Evolutionary conservation across 2,888 invertebrate genomes (phyloP).

Genomic region (Drymonia ruficornis): DNA sequence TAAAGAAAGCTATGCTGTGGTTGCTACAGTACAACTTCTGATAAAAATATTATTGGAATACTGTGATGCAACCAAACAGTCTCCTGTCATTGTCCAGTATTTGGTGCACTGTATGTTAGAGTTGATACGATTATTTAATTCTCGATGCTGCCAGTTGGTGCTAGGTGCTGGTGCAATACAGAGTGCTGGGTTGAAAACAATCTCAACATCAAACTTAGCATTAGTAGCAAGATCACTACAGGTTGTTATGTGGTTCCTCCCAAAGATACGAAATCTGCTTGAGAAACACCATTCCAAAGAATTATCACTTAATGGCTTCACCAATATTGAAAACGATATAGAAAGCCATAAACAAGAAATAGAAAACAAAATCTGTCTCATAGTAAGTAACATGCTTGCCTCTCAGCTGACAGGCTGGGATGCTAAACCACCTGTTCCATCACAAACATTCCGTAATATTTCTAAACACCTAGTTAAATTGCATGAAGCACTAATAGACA

Average conservation of each 20-base stretch:
- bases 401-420: constrained; percentile 95
- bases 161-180: constrained; percentile 98
- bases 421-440: constrained; percentile 97
- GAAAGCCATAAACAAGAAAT: constrained; percentile 96
- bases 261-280: constrained; percentile 89
- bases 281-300: constrained; percentile 84
- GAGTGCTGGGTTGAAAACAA: constrained; percentile 96
- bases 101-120: constrained; percentile 95
- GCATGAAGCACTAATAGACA: constrained; percentile 95
- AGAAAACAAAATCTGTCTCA: constrained; percentile 94
- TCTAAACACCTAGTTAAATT: constrained; percentile 95
- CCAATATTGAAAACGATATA: constrained; percentile 91
- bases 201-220: constrained; percentile 97
- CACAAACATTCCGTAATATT: constrained; percentile 93
- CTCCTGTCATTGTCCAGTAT: constrained; percentile 91
- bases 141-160: constrained; percentile 96
- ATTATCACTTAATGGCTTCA: constrained; percentile 83
- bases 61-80: constrained; percentile 91
- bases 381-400: constrained; percentile 93
- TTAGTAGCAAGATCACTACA: constrained; percentile 93
- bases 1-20: constrained; percentile 90
- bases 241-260: constrained; percentile 91
- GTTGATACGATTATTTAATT: constrained; percentile 93
- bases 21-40: constrained; percentile 93
- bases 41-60: constrained; percentile 97